Conservation (phyloP, 2,113 vertebrate species). For the Rhea americana region DNA sequence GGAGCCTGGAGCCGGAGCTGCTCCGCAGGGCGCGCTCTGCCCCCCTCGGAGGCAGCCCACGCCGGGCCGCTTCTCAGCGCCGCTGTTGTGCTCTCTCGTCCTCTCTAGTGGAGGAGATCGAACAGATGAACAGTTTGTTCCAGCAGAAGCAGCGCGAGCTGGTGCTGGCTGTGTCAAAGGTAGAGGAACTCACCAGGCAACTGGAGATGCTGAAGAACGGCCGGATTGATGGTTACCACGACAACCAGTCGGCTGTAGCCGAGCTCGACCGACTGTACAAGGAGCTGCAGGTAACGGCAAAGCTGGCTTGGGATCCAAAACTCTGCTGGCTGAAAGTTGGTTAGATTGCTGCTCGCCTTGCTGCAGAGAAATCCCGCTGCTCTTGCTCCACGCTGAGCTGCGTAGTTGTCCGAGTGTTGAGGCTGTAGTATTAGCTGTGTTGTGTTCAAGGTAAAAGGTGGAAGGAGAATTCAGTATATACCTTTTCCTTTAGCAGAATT, state of each 20-base stretch:
- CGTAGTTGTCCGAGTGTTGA: accelerated
- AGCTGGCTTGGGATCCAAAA: accelerated
- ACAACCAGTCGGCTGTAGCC: constrained; percentile 89
- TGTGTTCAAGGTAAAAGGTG: not conserved
- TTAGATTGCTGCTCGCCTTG: not conserved
- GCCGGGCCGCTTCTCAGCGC: constrained; percentile 55
- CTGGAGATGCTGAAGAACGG: constrained; percentile 95
- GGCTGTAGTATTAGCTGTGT: not conserved
- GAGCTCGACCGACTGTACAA: constrained; percentile 95
- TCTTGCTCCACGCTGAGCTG: not conserved
- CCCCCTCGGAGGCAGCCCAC: constrained; percentile 47
- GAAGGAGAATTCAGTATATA: not conserved
- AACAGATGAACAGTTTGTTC: constrained; percentile 97
- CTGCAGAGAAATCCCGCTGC: accelerated
- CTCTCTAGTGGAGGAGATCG: constrained; percentile 93
- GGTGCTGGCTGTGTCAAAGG: constrained; percentile 89
- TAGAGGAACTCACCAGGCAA: constrained; percentile 93
- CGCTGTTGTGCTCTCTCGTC: constrained; percentile 54
- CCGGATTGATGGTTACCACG: constrained; percentile 87
- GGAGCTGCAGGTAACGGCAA: constrained; percentile 89
- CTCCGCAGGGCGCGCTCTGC: constrained; percentile 7
- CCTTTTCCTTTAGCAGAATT: not conserved
- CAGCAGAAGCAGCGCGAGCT: constrained; percentile 97
- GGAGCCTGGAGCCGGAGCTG: not conserved
- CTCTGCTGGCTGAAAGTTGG: not conserved